Evolutionary conservation across 2,797 vertebrate species (phyloP), one percentile per base, ranked within the genome.

Genomic region (Manis javanica): DNA sequence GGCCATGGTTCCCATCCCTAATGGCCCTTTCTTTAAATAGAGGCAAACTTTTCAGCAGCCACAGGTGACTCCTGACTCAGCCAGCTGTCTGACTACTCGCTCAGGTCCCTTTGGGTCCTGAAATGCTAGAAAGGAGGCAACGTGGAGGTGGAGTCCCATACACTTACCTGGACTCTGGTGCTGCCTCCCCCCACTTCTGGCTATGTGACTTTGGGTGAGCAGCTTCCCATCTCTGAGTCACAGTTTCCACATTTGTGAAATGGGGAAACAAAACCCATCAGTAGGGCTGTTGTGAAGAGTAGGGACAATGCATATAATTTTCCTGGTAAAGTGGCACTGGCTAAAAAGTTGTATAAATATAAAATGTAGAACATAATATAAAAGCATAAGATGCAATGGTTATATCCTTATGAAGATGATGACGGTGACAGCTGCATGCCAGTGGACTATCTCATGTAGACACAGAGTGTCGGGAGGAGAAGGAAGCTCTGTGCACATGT

Each of bases 21-120:
- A 93, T 31, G 66, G 42, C 61, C 86, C 78, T 93, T 93, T 87
- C 81, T 96, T 72, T 74, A 92, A 86, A 94, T 42, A 88, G 69
- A 87, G 59, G 46, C 39, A 12, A 85, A 34, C 39, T 49, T 87
- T 91, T 63, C 0, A 0, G 55, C 74, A 84, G 83, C 39, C 53
- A 21, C 1, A 14, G 72, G 53, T 12, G 16, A 57, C 79, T 75
- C n/a, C 92, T 42, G 24, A 89, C 15, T 8, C 66, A 31, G 90
- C 55, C 91, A 96, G 79, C 90, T 69, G 59, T 68, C 94, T 85
- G 75, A 57, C 12, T 13, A 9, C 84, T 92, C 53, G 75, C 42
- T 63, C 39, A 6, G 68, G 63, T 37, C 57, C 37, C 94, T 85
- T 31, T 53, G 24, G 66, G 37, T 29, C 61, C 51, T 64, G 23